These are phyloP conservation scores for Atherix ibis DNA, from an alignment of 2,888 invertebrate genomes.

Conservation along the genomic window DNA sequence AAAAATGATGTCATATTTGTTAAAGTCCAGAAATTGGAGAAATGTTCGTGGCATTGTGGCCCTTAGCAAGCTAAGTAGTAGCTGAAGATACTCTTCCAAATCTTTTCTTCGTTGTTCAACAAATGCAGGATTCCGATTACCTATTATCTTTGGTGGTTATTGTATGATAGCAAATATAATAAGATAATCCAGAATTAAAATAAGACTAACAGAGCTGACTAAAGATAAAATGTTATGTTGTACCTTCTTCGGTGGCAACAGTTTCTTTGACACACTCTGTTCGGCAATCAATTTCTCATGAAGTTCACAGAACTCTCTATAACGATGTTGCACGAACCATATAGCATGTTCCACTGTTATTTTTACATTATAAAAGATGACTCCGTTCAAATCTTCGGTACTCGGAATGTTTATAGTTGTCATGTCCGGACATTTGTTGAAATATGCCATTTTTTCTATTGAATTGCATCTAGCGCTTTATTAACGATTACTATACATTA, in stretches of 20 bases:
- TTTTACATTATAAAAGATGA: constrained; percentile 57
- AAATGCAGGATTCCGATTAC: constrained; percentile 78
- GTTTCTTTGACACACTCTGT: constrained; percentile 66
- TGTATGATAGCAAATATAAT: neutral
- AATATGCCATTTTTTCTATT: constrained; percentile 49
- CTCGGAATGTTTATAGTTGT: constrained; percentile 50
- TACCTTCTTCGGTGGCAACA: constrained; percentile 80
- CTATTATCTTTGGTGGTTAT: too few species aligned
- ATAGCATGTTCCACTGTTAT: constrained; percentile 47
- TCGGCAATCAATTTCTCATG: constrained; percentile 69
- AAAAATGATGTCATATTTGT: constrained; percentile 79
- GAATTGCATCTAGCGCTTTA: too few species aligned
- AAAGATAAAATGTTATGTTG: neutral
- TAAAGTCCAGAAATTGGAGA: constrained; percentile 74
- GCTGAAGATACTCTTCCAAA: constrained; percentile 65
- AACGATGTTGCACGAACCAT: constrained; percentile 69
- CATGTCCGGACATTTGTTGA: constrained; percentile 49
- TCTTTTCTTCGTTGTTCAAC: constrained; percentile 67
- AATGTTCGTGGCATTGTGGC: constrained; percentile 66
- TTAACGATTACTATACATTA: too few species aligned
- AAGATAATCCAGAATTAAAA: neutral
- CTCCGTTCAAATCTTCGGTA: constrained; percentile 44
- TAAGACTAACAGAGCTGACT: neutral
- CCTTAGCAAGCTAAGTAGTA: constrained; percentile 57
- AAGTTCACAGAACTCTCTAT: constrained; percentile 77